Conservation (phyloP, 2,888 invertebrate species). For the Tribolium freemani region DNA sequence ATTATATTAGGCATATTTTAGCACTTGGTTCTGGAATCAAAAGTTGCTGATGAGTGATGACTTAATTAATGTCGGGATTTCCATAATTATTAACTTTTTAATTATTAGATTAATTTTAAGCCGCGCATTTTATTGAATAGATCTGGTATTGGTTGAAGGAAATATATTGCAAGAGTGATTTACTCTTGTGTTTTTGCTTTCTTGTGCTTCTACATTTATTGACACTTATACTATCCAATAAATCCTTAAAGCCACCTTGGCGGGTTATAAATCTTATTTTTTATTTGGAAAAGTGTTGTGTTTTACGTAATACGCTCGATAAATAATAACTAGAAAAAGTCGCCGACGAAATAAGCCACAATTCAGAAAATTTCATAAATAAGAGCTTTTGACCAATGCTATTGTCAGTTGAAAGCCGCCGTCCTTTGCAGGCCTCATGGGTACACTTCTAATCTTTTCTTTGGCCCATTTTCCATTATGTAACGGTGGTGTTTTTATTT, state of each 20-base stretch:
- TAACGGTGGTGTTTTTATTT: conserved; percentile 24
- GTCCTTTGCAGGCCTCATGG: conserved; percentile 10
- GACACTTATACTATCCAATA: conserved; percentile 32
- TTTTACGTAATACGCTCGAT: conserved; percentile 21
- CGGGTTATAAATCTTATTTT: conserved; percentile 31
- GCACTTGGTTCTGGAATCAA: background rate
- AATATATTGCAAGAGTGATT: conserved; percentile 37
- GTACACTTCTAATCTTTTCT: conserved; percentile 35
- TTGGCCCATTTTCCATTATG: conserved; percentile 28
- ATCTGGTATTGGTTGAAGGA: conserved; percentile 1
- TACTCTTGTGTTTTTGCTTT: conserved; percentile 37
- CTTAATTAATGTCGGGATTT: background rate
- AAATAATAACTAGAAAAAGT: conserved; percentile 23
- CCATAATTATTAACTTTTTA: background rate
- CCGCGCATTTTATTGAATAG: conserved; percentile 13
- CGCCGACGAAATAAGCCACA: background rate
- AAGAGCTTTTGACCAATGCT: conserved; percentile 7
- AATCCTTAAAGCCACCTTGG: conserved; percentile 33
- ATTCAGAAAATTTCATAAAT: background rate
- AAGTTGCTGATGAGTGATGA: too few relatives aligned
- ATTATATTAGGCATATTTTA: background rate
- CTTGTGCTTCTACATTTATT: conserved; percentile 32
- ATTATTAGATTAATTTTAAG: background rate
- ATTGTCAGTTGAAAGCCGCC: conserved; percentile 15
- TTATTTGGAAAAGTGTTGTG: conserved; percentile 15